phyloP scores from a whole-genome alignment of 1,140 invertebrate species.

The Drosophila varians region DNA sequence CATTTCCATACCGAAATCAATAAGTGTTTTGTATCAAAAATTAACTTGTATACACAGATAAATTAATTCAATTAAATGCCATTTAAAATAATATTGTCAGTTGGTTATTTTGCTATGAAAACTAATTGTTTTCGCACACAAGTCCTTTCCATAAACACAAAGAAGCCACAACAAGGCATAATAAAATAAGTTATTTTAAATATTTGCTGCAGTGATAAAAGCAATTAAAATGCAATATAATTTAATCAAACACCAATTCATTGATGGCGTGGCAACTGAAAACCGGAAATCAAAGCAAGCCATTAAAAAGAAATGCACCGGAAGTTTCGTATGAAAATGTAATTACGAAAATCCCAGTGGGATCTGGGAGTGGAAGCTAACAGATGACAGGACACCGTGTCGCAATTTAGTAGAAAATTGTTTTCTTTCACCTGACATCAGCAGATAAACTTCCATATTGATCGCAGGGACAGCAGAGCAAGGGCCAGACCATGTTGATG shows the following conservation, averaged over 20 bases:
- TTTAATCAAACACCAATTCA: conserved; percentile 43
- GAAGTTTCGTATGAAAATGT: conserved; percentile 60
- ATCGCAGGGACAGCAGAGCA: neutral
- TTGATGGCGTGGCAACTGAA: conserved; percentile 42
- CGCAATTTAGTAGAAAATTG: conserved; percentile 74
- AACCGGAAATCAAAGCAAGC: conserved; percentile 27
- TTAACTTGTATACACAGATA: conserved; percentile 1
- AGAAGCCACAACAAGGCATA: conserved; percentile 5
- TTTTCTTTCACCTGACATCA: conserved; percentile 67
- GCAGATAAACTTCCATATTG: conserved; percentile 35
- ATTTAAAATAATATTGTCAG: conserved; percentile 8
- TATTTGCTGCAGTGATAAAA: neutral
- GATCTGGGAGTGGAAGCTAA: neutral
- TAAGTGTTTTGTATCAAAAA: conserved; percentile 13
- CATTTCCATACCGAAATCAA: conserved; percentile 13
- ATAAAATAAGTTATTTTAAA: neutral
- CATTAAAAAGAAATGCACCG: conserved; percentile 47
- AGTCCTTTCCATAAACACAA: neutral
- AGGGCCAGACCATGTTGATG: neutral
- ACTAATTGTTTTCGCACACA: neutral
- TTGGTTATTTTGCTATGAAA: conserved; percentile 9
- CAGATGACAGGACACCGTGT: conserved; percentile 68
- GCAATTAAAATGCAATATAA: conserved; percentile 30
- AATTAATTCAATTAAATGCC: conserved; percentile 26
- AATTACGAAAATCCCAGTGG: conserved; percentile 28